A percentile compares a stretch with the other conserved stretches of the same genome.
Evolutionary conservation across 2,888 invertebrate species (phyloP).

Genomic region (Hirtodrosophila duncani): DNA sequence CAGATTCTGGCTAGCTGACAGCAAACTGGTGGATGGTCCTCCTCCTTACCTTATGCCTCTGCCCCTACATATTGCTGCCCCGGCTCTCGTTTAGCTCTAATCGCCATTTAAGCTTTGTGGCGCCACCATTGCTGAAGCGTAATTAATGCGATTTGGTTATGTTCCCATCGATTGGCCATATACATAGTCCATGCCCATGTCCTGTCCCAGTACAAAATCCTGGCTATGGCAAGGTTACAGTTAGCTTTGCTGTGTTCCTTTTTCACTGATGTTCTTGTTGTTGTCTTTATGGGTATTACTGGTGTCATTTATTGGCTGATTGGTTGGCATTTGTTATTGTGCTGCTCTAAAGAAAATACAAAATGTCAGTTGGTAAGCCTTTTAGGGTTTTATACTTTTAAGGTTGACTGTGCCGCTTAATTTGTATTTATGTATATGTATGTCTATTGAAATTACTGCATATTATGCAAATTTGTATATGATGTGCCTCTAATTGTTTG

Average conservation of each 20-base stretch:
- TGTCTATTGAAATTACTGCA: too few relatives aligned
- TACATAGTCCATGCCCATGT: constrained; percentile 7
- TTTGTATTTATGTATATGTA: background rate
- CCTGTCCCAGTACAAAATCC: constrained; percentile 1
- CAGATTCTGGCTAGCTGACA: constrained; percentile 2
- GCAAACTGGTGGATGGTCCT: background rate
- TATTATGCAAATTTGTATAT: too few relatives aligned
- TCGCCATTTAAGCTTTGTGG: constrained; percentile 60
- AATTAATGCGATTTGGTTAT: constrained; percentile 68
- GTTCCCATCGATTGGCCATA: constrained; percentile 59
- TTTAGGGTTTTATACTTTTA: background rate
- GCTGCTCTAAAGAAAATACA: constrained; percentile 32
- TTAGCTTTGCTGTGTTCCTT: too few relatives aligned
- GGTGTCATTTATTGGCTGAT: constrained; percentile 18
- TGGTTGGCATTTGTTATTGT: constrained; percentile 39
- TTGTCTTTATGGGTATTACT: constrained; percentile 2
- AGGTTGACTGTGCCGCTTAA: constrained; percentile 1
- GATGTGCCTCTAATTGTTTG: too few relatives aligned
- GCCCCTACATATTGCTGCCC: background rate
- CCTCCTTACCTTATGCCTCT: background rate
- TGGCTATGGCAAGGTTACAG: too few relatives aligned
- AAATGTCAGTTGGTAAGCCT: constrained; percentile 14
- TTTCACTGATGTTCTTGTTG: constrained; percentile 1
- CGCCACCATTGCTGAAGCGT: constrained; percentile 69
- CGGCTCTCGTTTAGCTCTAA: constrained; percentile 20